Evolutionary conservation across 2,797 vertebrate species (phyloP).

Genomic region (Vireo griseus): DNA sequence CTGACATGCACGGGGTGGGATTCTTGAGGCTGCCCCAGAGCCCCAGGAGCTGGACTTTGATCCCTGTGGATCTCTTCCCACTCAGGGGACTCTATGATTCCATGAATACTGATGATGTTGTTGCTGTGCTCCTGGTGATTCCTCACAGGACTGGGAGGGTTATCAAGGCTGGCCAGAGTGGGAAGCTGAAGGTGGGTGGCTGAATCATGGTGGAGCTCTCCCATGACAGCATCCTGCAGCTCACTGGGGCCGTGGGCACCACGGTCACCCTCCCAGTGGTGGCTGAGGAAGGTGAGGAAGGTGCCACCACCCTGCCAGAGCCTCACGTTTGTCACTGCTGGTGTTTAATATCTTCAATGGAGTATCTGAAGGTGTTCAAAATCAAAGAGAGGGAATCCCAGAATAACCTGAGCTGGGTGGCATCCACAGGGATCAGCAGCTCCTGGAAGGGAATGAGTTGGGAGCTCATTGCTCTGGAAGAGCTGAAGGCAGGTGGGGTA

Average conservation of each 20-base stretch:
- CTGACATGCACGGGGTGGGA: background rate
- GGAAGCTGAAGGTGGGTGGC: slow-evolving; percentile 89
- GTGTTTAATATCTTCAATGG: background rate
- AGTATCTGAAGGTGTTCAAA: background rate
- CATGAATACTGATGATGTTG: fast-evolving
- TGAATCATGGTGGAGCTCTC: slow-evolving; percentile 90
- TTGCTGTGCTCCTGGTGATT: slow-evolving; percentile 76
- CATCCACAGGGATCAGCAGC: background rate
- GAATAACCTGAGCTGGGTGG: background rate
- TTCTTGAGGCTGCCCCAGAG: no score
- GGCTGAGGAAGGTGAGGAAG: slow-evolving; percentile 85
- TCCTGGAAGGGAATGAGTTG: background rate
- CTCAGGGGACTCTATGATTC: background rate
- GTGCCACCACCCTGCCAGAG: background rate
- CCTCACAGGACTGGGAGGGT: slow-evolving; percentile 95
- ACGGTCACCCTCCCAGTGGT: slow-evolving; percentile 87
- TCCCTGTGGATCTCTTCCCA: background rate
- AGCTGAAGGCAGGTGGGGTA: background rate
- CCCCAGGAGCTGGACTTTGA: background rate
- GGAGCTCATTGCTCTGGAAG: background rate
- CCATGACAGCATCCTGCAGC: slow-evolving; percentile 85
- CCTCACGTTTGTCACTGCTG: background rate
- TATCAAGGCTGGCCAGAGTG: slow-evolving; percentile 87
- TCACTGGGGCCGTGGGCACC: slow-evolving; percentile 88
- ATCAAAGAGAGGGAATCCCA: background rate